Base-by-base conservation (phyloP, 2,888 invertebrate species). In the Trichogramma dendrolimi region DNA sequence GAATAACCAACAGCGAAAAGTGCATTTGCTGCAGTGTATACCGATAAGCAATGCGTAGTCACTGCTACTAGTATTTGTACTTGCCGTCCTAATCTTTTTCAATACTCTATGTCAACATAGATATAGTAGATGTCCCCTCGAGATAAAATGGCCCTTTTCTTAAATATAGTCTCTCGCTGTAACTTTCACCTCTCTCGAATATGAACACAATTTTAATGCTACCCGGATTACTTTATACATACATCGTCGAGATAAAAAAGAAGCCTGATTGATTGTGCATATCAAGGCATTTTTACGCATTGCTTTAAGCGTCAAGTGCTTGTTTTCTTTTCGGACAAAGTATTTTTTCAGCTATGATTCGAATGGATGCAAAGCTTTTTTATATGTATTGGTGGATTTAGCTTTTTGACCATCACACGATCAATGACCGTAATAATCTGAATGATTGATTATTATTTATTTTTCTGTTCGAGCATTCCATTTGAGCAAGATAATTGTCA, bases 31-130 rank as follows among this genome's bases (percentile, higher is more conserved):
- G 6, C 43, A 27, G 39, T 5, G 38, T 53, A 54, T 56, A 55
- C 53, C 52, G 50, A 66, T 57, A 60, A 66, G 68, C 63, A 67
- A 63, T 56, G 66, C 63, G 65, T 62, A 70, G 71, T 72, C 72
- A 71, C 74, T 74, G 71, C 73, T 74, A 61, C 68, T 68, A 27
- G 27, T 27, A 27, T 27, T 27, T 27, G 27, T 27, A 68, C 64
- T 55, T 55, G 66, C 67, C 70, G 68, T 70, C 59, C 58, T 60
- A 59, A 62, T 61, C 53, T 62, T 52, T 50, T 57, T 39, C 61
- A 44, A 41, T 43, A 52, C 43, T 27, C 48, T 54, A 6, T 59
- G 61, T 61, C 64, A 64, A 64, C 64, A 57, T 27, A 27, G 27
- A 27, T 27, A 27, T 27, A 27, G 27, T 27, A 27, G 48, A 58